Base-by-base conservation (phyloP, 2,113 vertebrate species). In the Todiramphus saurophagus region DNA sequence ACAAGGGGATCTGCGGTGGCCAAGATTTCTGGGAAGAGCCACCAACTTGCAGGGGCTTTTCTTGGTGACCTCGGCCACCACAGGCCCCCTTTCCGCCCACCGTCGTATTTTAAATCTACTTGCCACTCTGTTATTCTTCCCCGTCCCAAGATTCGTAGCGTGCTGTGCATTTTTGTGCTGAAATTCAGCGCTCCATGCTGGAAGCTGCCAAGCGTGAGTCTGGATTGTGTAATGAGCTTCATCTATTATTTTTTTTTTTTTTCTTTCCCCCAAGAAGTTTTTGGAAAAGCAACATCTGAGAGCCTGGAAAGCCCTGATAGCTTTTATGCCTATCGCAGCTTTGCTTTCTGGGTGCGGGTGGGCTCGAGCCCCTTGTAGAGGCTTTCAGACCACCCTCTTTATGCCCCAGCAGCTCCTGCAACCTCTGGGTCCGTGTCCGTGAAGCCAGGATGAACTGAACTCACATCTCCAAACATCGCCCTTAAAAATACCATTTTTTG, bases 161-260 rank as follows among this genome's bases (percentile, higher is more conserved):
- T 73, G 93, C 91, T 43, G 9, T 15, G 16, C 87, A 74, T 96
- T 93, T 96, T 94, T 94, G 94, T 41, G 77, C 82, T 91, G 96
- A 90, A 93, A 73, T 95, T 84, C 87, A 91, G 95, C 50, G 87
- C 84, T 94, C 78, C 0, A 0, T 37, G 77, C 70, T 94, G 43
- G 84, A 82, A 4, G 4, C 91, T 97, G 95, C 96, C 94, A 94
- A 93, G 75, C 15, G 3, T 10, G 70, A 93, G 66, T 53, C 95
- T 91, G 95, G 74, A 59, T 66, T 90, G 83, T 79, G 69, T 82
- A 92, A 94, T 64, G 48, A 72, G 48, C 77, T 87, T 78, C 86
- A 43, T 60, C 88, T 62, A 73, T 84, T 89, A 33, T 58, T 66
- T 55, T 56, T 46, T 2, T 21, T 7, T n/a, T 75, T 68, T 16